Percentiles rank a stretch among this genome's conserved stretches.
phyloP scores from a whole-genome alignment of 2,888 invertebrate genomes.

The Gymnosoma rotundatum region DNA sequence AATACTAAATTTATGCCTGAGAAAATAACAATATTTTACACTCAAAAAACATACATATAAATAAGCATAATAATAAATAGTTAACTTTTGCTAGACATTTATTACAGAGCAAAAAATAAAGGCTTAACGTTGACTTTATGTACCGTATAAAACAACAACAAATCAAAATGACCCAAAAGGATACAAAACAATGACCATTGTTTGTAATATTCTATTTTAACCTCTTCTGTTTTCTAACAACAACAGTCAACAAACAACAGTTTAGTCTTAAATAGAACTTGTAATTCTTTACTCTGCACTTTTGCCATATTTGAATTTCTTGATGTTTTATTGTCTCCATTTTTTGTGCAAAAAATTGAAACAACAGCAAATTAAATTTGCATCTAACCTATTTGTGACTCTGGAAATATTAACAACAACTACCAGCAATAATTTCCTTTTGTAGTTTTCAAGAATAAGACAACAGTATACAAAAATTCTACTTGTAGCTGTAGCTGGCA shows the following conservation, averaged over 20 bases:
- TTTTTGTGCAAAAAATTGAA: not conserved
- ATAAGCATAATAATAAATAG: conserved; percentile 61
- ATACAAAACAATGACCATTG: conserved; percentile 39
- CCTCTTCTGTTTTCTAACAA: not conserved
- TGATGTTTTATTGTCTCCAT: conserved; percentile 23
- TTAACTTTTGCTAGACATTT: conserved; percentile 57
- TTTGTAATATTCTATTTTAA: conserved; percentile 8
- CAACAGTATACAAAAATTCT: not conserved
- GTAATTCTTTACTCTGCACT: conserved; percentile 55
- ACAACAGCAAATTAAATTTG: conserved; percentile 52
- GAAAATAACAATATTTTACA: conserved; percentile 43
- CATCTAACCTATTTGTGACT: conserved; percentile 65
- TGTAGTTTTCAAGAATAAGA: conserved; percentile 17
- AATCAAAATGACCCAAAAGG: conserved; percentile 51
- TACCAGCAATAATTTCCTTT: conserved; percentile 25
- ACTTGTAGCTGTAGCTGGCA: not conserved
- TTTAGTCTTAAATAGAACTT: conserved; percentile 45
- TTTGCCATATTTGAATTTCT: conserved; percentile 52
- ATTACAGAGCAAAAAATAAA: conserved; percentile 39
- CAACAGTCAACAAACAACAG: conserved; percentile 40
- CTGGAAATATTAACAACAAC: conserved; percentile 27
- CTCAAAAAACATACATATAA: conserved; percentile 31
- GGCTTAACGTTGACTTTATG: conserved; percentile 46
- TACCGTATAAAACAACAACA: conserved; percentile 7
- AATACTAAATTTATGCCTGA: not conserved